Conservation (phyloP, 2,113 vertebrate species). For the Dryoscopus gambensis region DNA sequence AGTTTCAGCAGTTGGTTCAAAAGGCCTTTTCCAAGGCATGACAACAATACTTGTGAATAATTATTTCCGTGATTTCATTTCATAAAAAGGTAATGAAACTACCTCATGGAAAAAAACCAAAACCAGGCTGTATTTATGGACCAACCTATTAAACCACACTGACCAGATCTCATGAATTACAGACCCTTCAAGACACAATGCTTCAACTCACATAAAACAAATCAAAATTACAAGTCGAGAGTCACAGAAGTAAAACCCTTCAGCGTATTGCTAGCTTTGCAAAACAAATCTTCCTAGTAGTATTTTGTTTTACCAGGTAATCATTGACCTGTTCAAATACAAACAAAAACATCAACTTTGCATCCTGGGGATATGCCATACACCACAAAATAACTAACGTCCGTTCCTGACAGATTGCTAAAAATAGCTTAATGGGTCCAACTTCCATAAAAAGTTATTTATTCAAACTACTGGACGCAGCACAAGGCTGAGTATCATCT, state of each 20-base stretch:
- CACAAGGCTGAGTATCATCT: neutral
- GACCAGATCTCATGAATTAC: neutral
- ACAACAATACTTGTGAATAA: neutral
- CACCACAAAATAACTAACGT: neutral
- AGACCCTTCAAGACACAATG: neutral
- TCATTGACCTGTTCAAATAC: neutral
- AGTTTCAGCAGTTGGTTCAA: neutral
- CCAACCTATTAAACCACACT: neutral
- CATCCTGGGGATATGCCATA: neutral
- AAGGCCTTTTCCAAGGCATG: neutral
- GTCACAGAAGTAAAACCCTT: neutral
- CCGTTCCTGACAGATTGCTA: neutral
- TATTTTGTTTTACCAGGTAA: neutral
- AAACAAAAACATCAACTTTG: neutral
- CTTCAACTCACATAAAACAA: neutral
- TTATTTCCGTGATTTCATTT: neutral
- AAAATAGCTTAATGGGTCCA: neutral
- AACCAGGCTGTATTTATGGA: neutral
- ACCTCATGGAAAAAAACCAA: neutral
- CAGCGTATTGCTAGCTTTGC: neutral
- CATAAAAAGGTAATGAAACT: neutral
- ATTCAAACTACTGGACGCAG: neutral
- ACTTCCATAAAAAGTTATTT: neutral
- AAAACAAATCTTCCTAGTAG: neutral
- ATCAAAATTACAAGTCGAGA: neutral